Conservation (phyloP, 2,888 invertebrate genomes). For the Disparrhopalites patrizii region DNA sequence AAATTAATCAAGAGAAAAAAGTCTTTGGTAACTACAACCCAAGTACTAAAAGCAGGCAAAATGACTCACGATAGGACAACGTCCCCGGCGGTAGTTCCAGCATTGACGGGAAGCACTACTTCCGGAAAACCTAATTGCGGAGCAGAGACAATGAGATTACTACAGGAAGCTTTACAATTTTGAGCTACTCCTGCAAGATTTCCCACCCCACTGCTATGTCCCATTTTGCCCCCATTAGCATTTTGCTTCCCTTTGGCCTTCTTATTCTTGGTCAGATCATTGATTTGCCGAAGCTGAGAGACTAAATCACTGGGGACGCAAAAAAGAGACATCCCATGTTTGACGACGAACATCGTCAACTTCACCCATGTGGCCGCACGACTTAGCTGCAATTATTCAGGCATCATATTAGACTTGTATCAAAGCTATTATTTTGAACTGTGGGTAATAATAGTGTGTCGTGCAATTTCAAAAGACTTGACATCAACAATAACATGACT, state of each 20-base stretch:
- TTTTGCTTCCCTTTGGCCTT: conserved; percentile 42
- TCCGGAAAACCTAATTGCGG: conserved; percentile 51
- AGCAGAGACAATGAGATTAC: conserved; percentile 50
- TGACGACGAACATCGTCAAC: conserved; percentile 76
- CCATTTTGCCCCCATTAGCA: conserved; percentile 34
- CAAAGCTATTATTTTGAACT: too few species aligned
- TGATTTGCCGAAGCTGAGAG: conserved; percentile 59
- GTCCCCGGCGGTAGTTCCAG: conserved; percentile 54
- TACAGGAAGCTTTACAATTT: conserved; percentile 44
- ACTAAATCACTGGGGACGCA: conserved; percentile 70
- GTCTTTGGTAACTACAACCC: background rate
- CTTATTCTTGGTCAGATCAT: conserved; percentile 53
- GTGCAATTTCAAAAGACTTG: too few species aligned
- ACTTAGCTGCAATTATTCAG: conserved; percentile 38
- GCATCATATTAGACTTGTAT: too few species aligned
- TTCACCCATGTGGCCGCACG: conserved; percentile 68
- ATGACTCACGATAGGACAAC: conserved; percentile 53
- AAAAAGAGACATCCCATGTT: conserved; percentile 73
- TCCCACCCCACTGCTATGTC: conserved; percentile 29
- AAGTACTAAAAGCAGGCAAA: background rate
- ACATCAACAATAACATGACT: background rate
- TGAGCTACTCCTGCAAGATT: conserved; percentile 41
- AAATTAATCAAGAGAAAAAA: background rate
- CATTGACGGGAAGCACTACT: conserved; percentile 52
- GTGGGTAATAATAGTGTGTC: too few species aligned